Base-by-base conservation (phyloP, 1,140 invertebrate genomes). In the Rhopalosiphum maidis region DNA sequence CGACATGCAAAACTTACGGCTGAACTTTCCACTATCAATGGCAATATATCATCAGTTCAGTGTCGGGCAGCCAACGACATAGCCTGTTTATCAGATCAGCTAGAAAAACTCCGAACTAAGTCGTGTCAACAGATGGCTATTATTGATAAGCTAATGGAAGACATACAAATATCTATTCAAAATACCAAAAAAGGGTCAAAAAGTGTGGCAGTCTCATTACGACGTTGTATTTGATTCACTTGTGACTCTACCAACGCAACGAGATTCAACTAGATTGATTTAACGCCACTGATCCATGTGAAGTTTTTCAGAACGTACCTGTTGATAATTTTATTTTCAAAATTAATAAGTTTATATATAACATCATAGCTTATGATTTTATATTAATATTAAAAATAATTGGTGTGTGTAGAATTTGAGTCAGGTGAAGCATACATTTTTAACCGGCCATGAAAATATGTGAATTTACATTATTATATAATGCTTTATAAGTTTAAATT, bases 121-220 rank as follows among this genome's bases (percentile, higher is more conserved):
- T 93, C 91, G 2, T 48, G 48, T 37, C 82, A 93, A 25, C 91
- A 93, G 48, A 51, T 86, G 48, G 23, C 46, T 25, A 54, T 41
- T 37, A 55, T 93, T 35, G 91, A 93, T 25, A 86, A 55, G 48
- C 77, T 93, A 11, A 93, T 93, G 91, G 91, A 93, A 35, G 85
- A 35, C 23, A 93, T 93, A 93, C 82, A 93, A 7, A 86, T 93
- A 35, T 54, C 82, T 3, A 86, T 93, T 23, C 91, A 86, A 30
- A 93, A 55, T 30, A 0, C 82, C 3, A 93, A 86, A 41, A 35
- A 46, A 21, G 90, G 48, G 48, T 18, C 48, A 35, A 51, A 37
- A 35, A 30, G 15, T 51, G 15, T 30, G 6, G 30, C n/a, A n/a
- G 15, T 30, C 1, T 18, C 43, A 2, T 21, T 11, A 2, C 43